Base-by-base conservation (phyloP, 2,888 invertebrate genomes). In the Ernsta delagoae region DNA sequence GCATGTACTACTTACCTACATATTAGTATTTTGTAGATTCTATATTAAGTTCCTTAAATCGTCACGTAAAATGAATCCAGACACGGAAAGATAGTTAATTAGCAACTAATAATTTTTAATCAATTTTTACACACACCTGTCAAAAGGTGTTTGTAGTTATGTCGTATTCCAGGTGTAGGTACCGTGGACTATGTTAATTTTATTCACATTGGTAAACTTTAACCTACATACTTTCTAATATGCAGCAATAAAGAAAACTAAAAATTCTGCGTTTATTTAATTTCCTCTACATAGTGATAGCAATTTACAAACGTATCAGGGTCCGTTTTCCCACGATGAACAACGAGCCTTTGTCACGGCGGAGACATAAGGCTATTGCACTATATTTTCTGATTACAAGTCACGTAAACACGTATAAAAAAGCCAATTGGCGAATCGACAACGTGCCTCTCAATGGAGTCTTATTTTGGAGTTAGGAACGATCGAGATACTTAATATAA, bases 81-180 rank as follows among this genome's bases (percentile, higher is more conserved):
- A 43, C 8, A 0, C 3, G 3, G 1, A 8, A 53, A 54, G 6
- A 7, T 54, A 31, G 8, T 31, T 54, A 54, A 31, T 54, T 57
- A 39, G 5, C 5, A 2, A 12, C 36, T 57, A 57, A 7, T 57
- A 39, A 57, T 4, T 9, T 36, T 0, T 1, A 39, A 57, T 4
- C 0, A 57, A n/a, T 2, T 9, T n/a, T n/a, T n/a, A n/a, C 31
- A 6, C 36, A 36, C 59, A 59, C 9, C 59, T 39, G 59, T 12
- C n/a, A 59, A 59, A 41, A 59, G 39, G 36, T 59, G 12, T 39
- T 39, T 57, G n/a, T n/a, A n/a, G n/a, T n/a, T n/a, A n/a, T n/a
- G n/a, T n/a, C n/a, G n/a, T n/a, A n/a, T n/a, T n/a, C n/a, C n/a
- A n/a, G n/a, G n/a, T n/a, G n/a, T n/a, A n/a, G n/a, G n/a, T n/a